Percentiles rank a stretch among this genome's conserved stretches.
Conservation (phyloP, 2,888 invertebrate genomes). For the Apotomis capreana region DNA sequence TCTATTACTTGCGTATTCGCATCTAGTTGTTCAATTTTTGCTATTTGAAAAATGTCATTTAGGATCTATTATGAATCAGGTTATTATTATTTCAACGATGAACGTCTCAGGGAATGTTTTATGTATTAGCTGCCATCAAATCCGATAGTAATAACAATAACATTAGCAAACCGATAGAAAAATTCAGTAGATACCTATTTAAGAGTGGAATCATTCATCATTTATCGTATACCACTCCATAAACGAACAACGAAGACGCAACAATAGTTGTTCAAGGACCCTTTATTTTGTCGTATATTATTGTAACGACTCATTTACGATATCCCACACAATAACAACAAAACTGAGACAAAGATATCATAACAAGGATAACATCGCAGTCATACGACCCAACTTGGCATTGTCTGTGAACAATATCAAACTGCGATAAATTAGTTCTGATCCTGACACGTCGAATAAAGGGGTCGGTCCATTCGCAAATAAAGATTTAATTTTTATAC, state of each 20-base stretch:
- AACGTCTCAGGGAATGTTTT: too few relatives aligned
- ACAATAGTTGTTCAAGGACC: not conserved
- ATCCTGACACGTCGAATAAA: not conserved
- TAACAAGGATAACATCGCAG: conserved; percentile 21
- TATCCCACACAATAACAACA: conserved; percentile 2
- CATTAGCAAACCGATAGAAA: too few relatives aligned
- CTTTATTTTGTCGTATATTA: conserved; percentile 12
- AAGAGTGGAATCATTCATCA: not conserved
- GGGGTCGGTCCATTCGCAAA: conserved; percentile 8
- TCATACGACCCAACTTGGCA: conserved; percentile 20
- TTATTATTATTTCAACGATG: too few relatives aligned
- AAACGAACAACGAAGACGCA: not conserved
- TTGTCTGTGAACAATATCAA: conserved; percentile 35
- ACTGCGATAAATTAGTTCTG: too few relatives aligned
- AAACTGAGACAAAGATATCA: conserved; percentile 22
- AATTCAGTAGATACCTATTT: too few relatives aligned
- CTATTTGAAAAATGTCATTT: not conserved
- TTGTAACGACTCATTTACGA: conserved; percentile 19
- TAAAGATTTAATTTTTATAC: not conserved
- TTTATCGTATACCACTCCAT: not conserved
- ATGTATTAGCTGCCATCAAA: too few relatives aligned
- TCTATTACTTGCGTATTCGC: not conserved
- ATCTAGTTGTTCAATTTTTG: not conserved
- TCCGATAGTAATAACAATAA: too few relatives aligned
- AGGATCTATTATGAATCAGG: not conserved